phyloP scores from a whole-genome alignment of 2,113 vertebrate species.

The Azemiops feae region DNA sequence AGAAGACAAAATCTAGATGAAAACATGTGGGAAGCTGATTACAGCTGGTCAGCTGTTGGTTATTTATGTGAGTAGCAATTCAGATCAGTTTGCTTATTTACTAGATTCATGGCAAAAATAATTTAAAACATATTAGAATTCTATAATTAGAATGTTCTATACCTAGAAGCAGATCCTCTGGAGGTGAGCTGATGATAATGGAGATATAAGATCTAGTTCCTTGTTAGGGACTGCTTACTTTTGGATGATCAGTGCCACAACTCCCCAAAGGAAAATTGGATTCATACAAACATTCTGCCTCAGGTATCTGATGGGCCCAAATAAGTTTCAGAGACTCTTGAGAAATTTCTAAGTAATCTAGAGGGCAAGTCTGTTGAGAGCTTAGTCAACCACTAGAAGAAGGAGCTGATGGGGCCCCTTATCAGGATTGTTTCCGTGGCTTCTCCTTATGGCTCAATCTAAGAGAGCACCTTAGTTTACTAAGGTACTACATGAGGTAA shows the following conservation, averaged over 20 bases:
- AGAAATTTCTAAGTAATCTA: not conserved
- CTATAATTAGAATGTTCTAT: not conserved
- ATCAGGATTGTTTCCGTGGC: not conserved
- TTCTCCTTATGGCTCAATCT: not conserved
- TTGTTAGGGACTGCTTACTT: not conserved
- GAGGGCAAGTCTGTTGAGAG: not conserved
- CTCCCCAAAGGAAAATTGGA: not conserved
- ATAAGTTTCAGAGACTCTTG: not conserved
- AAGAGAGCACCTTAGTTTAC: not conserved
- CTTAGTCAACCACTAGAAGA: not conserved
- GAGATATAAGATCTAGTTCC: not conserved
- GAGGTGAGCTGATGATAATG: not conserved
- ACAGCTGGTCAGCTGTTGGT: not conserved
- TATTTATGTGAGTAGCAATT: not conserved
- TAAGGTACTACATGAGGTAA: not conserved
- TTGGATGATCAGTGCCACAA: not conserved
- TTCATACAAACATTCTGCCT: not conserved
- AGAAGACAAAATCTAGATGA: not conserved
- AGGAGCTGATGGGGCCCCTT: not conserved
- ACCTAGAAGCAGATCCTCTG: not conserved
- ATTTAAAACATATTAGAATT: not conserved
- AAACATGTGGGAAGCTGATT: not conserved
- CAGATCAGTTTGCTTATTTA: not conserved
- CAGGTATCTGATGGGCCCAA: not conserved
- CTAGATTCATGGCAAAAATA: not conserved